Conservation (phyloP, 1,140 invertebrate species). For the Hycleus cichorii region DNA sequence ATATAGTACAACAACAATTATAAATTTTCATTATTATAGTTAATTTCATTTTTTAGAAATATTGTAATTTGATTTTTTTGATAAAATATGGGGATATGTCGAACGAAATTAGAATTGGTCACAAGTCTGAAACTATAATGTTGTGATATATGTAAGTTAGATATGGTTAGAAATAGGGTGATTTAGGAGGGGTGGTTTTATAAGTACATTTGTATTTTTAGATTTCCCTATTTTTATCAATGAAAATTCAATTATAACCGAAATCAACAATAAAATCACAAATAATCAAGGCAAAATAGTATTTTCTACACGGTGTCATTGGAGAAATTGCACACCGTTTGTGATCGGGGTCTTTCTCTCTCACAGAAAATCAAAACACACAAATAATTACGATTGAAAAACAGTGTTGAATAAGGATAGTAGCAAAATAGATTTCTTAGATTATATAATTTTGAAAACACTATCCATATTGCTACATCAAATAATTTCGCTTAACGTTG, state of each 20-base stretch:
- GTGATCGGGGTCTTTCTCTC: no score
- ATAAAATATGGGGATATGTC: constrained; percentile 7
- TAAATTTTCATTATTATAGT: background rate
- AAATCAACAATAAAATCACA: no score
- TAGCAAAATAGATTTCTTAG: constrained; percentile 17
- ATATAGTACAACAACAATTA: constrained; percentile 19
- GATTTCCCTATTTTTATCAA: no score
- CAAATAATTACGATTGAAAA: no score
- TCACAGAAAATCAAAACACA: no score
- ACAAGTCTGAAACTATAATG: background rate
- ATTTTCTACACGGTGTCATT: no score
- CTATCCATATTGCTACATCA: constrained; percentile 11
- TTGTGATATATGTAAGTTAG: no score
- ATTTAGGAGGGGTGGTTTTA: background rate
- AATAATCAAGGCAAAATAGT: no score
- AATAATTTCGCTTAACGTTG: constrained; percentile 9
- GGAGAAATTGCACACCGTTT: no score
- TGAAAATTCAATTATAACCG: no score
- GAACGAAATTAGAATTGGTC: constrained; percentile 14
- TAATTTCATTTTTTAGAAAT: constrained; percentile 11
- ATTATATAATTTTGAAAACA: constrained; percentile 9
- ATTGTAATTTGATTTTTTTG: constrained; percentile 20
- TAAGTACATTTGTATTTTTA: constrained; percentile 5
- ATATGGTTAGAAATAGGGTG: no score
- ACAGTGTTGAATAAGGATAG: background rate